These are phyloP conservation scores for Azorinus chamasolen DNA, from an alignment of 2,888 invertebrate species.

Conservation along the genomic window DNA sequence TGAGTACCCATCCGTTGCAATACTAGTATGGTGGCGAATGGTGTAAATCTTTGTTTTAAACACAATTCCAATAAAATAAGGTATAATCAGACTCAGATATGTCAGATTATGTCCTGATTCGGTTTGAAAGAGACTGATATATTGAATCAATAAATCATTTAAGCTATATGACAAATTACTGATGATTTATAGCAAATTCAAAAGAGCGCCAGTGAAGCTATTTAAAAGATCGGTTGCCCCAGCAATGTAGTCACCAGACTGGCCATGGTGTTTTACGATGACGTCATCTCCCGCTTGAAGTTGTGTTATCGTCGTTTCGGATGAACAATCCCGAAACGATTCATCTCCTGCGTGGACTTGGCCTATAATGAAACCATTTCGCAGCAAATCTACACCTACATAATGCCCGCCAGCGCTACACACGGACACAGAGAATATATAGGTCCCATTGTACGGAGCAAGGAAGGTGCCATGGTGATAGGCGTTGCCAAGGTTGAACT, in stretches of 20 bases:
- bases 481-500: slow-evolving; percentile 32
- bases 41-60: no score
- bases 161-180: no score
- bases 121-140: no score
- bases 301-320: slow-evolving; percentile 23
- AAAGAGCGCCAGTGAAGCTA: slow-evolving; percentile 34
- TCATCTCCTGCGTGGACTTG: slow-evolving; percentile 34
- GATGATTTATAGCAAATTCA: background rate
- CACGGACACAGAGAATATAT: slow-evolving; percentile 36
- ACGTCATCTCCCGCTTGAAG: slow-evolving; percentile 28
- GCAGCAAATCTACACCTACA: slow-evolving; percentile 29
- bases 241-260: slow-evolving; percentile 15
- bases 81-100: no score
- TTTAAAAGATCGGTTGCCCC: slow-evolving; percentile 1
- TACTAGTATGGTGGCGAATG: no score
- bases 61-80: no score
- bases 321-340: slow-evolving; percentile 28
- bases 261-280: slow-evolving; percentile 8
- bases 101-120: no score
- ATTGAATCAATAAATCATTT: no score
- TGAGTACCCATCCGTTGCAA: no score
- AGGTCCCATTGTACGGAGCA: slow-evolving; percentile 28
- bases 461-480: slow-evolving; percentile 20
- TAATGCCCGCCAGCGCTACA: slow-evolving; percentile 23
- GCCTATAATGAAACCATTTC: slow-evolving; percentile 21